Percentiles rank a stretch among this genome's conserved stretches.
phyloP scores from a whole-genome alignment of 2,113 vertebrate genomes.

The Blennius ocellaris region DNA sequence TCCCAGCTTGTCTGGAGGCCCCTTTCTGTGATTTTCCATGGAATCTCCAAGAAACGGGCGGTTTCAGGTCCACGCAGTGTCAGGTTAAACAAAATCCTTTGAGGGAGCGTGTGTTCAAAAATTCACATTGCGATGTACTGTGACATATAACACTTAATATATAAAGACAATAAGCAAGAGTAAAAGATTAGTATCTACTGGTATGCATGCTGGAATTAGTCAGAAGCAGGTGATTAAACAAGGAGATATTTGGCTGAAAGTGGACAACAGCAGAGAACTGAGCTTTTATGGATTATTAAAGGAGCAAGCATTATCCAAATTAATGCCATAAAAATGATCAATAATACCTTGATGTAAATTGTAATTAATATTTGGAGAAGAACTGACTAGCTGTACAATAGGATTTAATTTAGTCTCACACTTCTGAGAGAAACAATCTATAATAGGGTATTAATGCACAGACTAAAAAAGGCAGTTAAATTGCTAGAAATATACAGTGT shows the following conservation, averaged over 20 bases:
- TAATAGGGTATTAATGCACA: neutral
- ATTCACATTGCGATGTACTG: neutral
- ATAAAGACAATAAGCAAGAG: neutral
- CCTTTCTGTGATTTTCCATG: conserved; percentile 11
- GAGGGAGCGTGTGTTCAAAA: conserved; percentile 4
- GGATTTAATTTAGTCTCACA: neutral
- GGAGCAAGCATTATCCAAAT: neutral
- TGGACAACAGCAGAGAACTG: conserved; percentile 1
- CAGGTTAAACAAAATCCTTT: conserved; percentile 9
- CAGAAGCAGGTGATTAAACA: neutral
- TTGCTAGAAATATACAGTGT: neutral
- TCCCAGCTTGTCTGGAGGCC: neutral
- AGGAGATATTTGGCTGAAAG: neutral
- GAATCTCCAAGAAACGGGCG: conserved; percentile 14
- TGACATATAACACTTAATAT: neutral
- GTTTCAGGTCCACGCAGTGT: conserved; percentile 25
- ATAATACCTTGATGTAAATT: neutral
- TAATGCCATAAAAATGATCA: neutral
- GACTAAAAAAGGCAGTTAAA: conserved; percentile 2
- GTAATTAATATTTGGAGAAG: neutral
- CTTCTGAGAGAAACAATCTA: neutral
- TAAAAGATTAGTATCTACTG: neutral
- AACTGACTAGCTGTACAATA: neutral
- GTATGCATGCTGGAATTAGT: neutral
- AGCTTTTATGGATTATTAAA: neutral